A percentile compares a stretch with the other conserved stretches of the same genome.
Conservation (phyloP, 2,113 vertebrate species). For the Sphyrna mokarran region DNA sequence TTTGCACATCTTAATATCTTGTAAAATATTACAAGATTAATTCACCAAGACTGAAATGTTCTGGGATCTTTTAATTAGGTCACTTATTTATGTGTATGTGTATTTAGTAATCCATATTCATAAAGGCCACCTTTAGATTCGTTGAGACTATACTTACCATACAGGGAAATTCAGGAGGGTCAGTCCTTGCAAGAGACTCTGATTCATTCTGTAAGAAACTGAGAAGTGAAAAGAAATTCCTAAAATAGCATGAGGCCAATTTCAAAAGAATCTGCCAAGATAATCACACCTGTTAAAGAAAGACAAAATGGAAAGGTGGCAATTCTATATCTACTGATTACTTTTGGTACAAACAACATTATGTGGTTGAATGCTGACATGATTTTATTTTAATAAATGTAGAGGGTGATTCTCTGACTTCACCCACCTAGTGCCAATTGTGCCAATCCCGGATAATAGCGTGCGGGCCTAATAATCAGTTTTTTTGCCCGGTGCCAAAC, state of each 20-base stretch:
- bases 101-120: background rate
- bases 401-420: too few relatives aligned
- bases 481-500: too few relatives aligned
- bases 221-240: background rate
- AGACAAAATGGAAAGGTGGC: background rate
- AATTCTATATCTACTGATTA: background rate
- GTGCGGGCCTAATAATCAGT: too few relatives aligned
- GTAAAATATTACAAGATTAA: background rate
- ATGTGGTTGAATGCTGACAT: background rate
- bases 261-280: background rate
- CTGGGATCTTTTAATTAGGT: background rate
- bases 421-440: too few relatives aligned
- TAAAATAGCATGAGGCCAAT: background rate
- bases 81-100: background rate
- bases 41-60: background rate
- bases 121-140: background rate
- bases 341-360: background rate
- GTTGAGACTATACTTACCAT: background rate
- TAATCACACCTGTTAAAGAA: background rate
- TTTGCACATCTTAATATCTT: background rate
- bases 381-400: background rate
- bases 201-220: background rate
- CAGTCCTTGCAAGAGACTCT: background rate
- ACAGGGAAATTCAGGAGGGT: background rate
- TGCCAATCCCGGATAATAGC: too few relatives aligned